These are phyloP conservation scores for Limnephilus marmoratus DNA, from an alignment of 2,888 invertebrate species.

Conservation along the genomic window DNA sequence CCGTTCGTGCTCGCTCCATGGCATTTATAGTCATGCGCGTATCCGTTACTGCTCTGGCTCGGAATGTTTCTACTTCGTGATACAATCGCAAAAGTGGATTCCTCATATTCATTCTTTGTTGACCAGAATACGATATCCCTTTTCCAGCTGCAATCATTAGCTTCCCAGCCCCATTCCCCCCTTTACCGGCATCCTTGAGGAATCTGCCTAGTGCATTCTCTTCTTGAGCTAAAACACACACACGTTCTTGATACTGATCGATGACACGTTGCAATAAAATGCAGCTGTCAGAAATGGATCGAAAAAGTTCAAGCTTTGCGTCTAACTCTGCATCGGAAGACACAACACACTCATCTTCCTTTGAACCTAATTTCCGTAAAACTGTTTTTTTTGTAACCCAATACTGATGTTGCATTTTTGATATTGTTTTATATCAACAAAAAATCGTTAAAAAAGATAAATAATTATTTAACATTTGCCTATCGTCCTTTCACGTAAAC, in stretches of 20 bases:
- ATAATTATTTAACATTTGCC: conserved; percentile 36
- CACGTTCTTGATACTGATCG: conserved; percentile 94
- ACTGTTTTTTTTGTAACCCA: conserved; percentile 99
- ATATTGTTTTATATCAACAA: neutral
- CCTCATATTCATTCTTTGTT: conserved; percentile 92
- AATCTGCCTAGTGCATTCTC: conserved; percentile 97
- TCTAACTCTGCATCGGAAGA: conserved; percentile 98
- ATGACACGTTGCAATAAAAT: conserved; percentile 90
- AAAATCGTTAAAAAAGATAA: neutral
- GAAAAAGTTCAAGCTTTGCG: conserved; percentile 95
- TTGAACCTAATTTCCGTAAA: conserved; percentile 93
- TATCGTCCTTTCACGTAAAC: conserved; percentile 19
- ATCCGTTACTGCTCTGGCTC: conserved; percentile 95
- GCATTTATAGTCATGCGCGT: conserved; percentile 92
- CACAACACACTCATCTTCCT: conserved; percentile 98
- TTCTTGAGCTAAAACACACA: conserved; percentile 95
- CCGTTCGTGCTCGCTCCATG: conserved; percentile 97
- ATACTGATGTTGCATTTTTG: conserved; percentile 93
- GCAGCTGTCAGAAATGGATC: conserved; percentile 94
- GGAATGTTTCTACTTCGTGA: conserved; percentile 98
- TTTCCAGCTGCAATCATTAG: conserved; percentile 84
- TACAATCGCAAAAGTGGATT: conserved; percentile 92
- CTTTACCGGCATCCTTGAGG: conserved; percentile 94
- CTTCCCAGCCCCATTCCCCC: conserved; percentile 86
- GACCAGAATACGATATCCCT: conserved; percentile 91